Conservation (phyloP, 2,888 invertebrate species). For the Pristionchus mayeri region DNA sequence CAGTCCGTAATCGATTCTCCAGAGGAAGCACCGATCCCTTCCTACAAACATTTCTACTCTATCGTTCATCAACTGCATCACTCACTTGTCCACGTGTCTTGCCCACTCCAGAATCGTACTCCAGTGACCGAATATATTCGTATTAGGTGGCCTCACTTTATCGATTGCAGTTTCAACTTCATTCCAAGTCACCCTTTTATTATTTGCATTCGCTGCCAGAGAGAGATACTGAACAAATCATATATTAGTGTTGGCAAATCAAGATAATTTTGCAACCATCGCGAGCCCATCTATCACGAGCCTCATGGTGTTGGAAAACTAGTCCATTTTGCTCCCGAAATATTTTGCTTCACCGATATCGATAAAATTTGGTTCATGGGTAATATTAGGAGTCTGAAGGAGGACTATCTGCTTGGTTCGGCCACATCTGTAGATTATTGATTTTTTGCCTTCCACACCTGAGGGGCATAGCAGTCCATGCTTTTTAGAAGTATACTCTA, state of each 20-base stretch:
- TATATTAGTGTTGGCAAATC: not conserved
- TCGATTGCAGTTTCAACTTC: conserved; percentile 54
- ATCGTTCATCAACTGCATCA: not conserved
- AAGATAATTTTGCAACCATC: too few species aligned
- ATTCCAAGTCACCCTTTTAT: not conserved
- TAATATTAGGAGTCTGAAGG: too few species aligned
- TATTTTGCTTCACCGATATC: too few species aligned
- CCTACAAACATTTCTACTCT: not conserved
- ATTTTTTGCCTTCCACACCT: too few species aligned
- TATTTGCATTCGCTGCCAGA: not conserved
- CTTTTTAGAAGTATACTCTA: too few species aligned
- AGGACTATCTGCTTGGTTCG: too few species aligned
- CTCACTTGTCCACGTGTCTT: conserved; percentile 58
- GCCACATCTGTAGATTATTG: too few species aligned
- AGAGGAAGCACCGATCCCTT: conserved; percentile 48
- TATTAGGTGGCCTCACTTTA: conserved; percentile 52
- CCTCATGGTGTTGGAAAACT: too few species aligned
- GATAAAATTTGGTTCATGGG: too few species aligned
- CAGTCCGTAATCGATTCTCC: conserved; percentile 49
- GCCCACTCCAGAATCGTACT: conserved; percentile 59
- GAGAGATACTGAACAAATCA: conserved; percentile 11
- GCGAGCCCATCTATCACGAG: too few species aligned
- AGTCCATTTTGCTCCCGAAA: too few species aligned
- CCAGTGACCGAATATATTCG: conserved; percentile 64
- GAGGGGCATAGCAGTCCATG: too few species aligned